Percentiles rank a stretch among this genome's conserved stretches.
These are phyloP conservation scores for Bambusicola thoracicus DNA, from an alignment of 2,113 vertebrate genomes.

Conservation along the genomic window DNA sequence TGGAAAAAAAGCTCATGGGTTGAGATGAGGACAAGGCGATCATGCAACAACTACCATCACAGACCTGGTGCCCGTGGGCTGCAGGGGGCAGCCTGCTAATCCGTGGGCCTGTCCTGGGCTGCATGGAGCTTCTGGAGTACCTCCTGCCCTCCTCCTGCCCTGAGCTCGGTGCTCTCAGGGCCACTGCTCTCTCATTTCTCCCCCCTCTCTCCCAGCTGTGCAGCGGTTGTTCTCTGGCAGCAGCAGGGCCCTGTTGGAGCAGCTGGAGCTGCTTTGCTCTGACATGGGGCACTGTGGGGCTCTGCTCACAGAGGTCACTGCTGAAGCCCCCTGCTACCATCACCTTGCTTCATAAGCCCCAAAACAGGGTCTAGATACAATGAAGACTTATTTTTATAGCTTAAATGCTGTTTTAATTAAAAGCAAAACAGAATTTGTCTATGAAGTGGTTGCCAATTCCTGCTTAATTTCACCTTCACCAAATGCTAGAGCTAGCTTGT, in stretches of 20 bases:
- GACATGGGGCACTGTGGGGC: not conserved
- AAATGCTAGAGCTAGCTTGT: not conserved
- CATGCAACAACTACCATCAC: not conserved
- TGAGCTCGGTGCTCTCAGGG: not conserved
- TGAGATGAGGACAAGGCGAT: not conserved
- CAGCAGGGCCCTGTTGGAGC: no score
- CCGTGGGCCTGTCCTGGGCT: no score
- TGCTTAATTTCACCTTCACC: constrained; percentile 19
- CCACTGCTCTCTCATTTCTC: not conserved
- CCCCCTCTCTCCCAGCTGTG: not conserved
- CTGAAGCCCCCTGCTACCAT: not conserved
- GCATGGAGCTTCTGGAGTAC: not conserved
- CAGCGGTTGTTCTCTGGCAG: not conserved
- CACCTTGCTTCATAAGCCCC: not conserved
- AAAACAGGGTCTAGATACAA: not conserved
- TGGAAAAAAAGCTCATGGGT: not conserved
- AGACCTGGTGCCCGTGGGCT: no score
- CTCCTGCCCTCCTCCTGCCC: not conserved
- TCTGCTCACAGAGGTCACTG: not conserved
- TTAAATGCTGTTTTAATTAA: not conserved
- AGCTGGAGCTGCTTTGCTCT: not conserved
- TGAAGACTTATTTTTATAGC: not conserved
- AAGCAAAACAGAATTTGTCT: not conserved
- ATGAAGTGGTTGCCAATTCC: not conserved
- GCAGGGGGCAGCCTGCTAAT: no score